phyloP scores from a whole-genome alignment of 2,888 invertebrate genomes.

The Lasioglossum villosulum region DNA sequence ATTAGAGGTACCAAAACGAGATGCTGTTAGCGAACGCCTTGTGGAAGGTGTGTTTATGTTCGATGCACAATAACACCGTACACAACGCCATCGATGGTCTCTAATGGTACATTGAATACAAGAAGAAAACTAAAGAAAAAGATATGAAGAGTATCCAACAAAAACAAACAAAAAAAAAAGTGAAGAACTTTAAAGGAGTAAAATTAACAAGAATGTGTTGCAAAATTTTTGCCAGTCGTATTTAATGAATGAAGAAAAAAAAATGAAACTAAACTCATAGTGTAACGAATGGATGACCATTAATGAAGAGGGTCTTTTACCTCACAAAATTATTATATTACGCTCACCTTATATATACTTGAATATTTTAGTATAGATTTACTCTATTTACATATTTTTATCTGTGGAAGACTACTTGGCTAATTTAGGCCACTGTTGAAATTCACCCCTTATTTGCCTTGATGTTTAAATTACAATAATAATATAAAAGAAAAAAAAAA shows the following conservation, averaged over 20 bases:
- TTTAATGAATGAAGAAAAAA: slow-evolving; percentile 53
- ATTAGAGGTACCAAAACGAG: slow-evolving; percentile 67
- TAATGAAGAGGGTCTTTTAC: slow-evolving; percentile 82
- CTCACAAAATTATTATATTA: slow-evolving; percentile 83
- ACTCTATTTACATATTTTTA: slow-evolving; percentile 85
- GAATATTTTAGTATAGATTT: slow-evolving; percentile 85
- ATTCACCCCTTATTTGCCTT: slow-evolving; percentile 85
- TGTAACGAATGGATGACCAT: slow-evolving; percentile 79
- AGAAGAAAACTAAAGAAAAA: slow-evolving; percentile 54
- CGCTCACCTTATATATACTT: slow-evolving; percentile 84
- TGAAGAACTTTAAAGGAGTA: slow-evolving; percentile 1
- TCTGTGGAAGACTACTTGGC: slow-evolving; percentile 84
- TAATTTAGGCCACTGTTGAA: slow-evolving; percentile 85
- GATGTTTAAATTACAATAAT: slow-evolving; percentile 84
- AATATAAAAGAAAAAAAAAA: slow-evolving; percentile 74
- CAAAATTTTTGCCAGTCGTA: slow-evolving; percentile 78
- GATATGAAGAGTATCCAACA: slow-evolving; percentile 16
- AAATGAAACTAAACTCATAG: slow-evolving; percentile 70
- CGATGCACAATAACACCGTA: slow-evolving; percentile 76
- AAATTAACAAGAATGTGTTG: slow-evolving; percentile 69
- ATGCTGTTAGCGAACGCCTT: slow-evolving; percentile 59
- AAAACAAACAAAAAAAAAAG: not conserved
- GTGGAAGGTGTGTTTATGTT: slow-evolving; percentile 75
- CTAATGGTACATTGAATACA: slow-evolving; percentile 75
- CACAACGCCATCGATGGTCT: slow-evolving; percentile 70